Base-by-base conservation (phyloP, 2,113 vertebrate genomes). In the Apodemus sylvaticus region DNA sequence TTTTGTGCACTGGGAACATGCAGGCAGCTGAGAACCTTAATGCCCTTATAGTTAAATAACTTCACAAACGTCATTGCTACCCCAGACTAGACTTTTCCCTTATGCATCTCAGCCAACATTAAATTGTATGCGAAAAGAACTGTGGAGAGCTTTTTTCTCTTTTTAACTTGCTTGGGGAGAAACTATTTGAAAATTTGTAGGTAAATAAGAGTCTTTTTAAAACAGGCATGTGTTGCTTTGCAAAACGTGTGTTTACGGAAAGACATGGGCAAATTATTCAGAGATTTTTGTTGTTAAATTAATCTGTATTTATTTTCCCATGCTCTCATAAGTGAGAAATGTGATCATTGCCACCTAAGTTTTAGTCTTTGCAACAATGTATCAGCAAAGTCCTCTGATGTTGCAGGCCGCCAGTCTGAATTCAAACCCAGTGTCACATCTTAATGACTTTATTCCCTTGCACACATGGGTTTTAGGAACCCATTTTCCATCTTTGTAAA, bases 21-120 rank as follows among this genome's bases (percentile, higher is more conserved):
- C 7, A 73, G 91, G 89, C 86, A 60, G 62, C 96, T 83, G 74
- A 94, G 60, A 86, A 62, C 70, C 82, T 83, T 76, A 90, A 91
- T 68, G 88, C 29, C 66, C 89, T 74, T 87, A 48, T 71, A 53
- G 96, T 66, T 90, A 96, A 96, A 94, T 74, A 95, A 83, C 22
- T 45, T 94, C 68, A 29, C 85, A 95, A 36, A 39, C 60, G 74
- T 94, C n/a, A 11, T 11, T 86, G 51, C 90, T 62, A 64, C 83
- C 77, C 53, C 19, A 89, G 71, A 70, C 77, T 85, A 83, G 78
- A 51, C 12, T 0, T 60, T 24, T 31, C 77, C 85, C 94, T 64
- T 58, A 45, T 55, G 53, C 39, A 77, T 45, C 68, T 58, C 22
- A 55, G 45, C 31, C 26, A 88, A 71, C 36, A 20, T n/a, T 94